Conservation (phyloP, 2,888 invertebrate species). For the Mimas tiliae region DNA sequence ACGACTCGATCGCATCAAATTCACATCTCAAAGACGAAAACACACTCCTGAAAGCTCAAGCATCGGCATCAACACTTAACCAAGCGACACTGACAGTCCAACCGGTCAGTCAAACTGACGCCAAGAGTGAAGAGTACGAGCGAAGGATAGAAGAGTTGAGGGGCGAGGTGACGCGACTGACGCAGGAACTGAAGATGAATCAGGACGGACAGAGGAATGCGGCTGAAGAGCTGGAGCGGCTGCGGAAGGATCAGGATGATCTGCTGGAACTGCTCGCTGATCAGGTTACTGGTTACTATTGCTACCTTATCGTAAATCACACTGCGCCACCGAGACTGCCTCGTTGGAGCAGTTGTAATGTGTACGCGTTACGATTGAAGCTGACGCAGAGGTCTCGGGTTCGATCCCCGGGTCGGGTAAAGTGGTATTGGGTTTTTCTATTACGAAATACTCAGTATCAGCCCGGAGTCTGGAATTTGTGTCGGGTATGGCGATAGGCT, state of each 20-base stretch:
- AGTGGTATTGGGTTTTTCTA: too few relatives aligned
- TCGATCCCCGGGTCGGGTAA: too few relatives aligned
- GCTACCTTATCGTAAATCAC: too few relatives aligned
- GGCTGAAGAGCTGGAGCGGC: slow-evolving; percentile 83
- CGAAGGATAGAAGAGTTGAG: slow-evolving; percentile 45
- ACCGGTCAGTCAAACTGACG: slow-evolving; percentile 31
- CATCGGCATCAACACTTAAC: slow-evolving; percentile 71
- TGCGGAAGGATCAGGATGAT: slow-evolving; percentile 97
- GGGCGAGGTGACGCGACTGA: slow-evolving; percentile 48
- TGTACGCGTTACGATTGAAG: too few relatives aligned
- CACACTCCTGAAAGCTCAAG: slow-evolving; percentile 91
- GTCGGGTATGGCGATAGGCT: too few relatives aligned
- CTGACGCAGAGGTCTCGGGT: too few relatives aligned
- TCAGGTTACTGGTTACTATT: slow-evolving; percentile 84
- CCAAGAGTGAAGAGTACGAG: slow-evolving; percentile 42
- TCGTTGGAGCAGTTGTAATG: too few relatives aligned
- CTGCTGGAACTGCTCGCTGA: slow-evolving; percentile 94
- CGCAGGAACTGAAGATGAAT: slow-evolving; percentile 43
- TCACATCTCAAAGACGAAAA: slow-evolving; percentile 94
- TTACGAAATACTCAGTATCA: too few relatives aligned
- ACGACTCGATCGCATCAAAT: slow-evolving; percentile 88
- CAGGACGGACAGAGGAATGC: slow-evolving; percentile 47
- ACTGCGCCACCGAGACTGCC: too few relatives aligned
- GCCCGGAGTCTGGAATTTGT: too few relatives aligned
- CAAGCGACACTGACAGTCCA: slow-evolving; percentile 4